These are phyloP conservation scores for Drosophila parvula DNA, from an alignment of 1,140 invertebrate species.

Conservation along the genomic window DNA sequence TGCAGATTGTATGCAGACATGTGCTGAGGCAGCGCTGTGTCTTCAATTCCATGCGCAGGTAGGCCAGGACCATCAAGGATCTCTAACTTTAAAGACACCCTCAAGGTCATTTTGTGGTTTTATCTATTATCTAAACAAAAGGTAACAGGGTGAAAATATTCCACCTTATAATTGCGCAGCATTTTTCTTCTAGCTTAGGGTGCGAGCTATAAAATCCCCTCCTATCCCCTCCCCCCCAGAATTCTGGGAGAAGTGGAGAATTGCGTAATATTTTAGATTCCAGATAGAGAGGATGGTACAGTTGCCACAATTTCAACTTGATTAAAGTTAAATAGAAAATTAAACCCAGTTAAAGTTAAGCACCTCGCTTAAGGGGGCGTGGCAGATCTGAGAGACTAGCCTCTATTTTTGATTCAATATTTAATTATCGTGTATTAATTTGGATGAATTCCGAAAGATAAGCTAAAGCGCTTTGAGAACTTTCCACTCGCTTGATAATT, in stretches of 20 bases:
- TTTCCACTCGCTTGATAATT: slow-evolving; percentile 36
- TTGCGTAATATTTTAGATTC: slow-evolving; percentile 37
- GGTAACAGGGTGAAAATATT: neutral
- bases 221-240: neutral
- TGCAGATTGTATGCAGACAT: slow-evolving; percentile 47
- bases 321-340: neutral
- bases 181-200: neutral
- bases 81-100: neutral
- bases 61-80: slow-evolving; percentile 12
- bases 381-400: neutral
- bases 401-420: neutral
- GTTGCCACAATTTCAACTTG: neutral
- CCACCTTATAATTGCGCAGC: slow-evolving; percentile 19
- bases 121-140: neutral
- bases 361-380: neutral
- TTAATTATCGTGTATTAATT: slow-evolving; percentile 36
- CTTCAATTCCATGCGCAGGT: slow-evolving; percentile 46
- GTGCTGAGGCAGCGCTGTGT: slow-evolving; percentile 29
- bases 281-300: slow-evolving; percentile 20
- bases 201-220: neutral
- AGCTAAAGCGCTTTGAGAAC: slow-evolving; percentile 19
- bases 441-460: slow-evolving; percentile 29
- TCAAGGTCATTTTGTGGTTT: neutral
- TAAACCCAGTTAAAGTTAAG: neutral
- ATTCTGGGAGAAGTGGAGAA: slow-evolving; percentile 4